phyloP scores from a whole-genome alignment of 2,888 invertebrate genomes.

The Mactromeris polynyma region DNA sequence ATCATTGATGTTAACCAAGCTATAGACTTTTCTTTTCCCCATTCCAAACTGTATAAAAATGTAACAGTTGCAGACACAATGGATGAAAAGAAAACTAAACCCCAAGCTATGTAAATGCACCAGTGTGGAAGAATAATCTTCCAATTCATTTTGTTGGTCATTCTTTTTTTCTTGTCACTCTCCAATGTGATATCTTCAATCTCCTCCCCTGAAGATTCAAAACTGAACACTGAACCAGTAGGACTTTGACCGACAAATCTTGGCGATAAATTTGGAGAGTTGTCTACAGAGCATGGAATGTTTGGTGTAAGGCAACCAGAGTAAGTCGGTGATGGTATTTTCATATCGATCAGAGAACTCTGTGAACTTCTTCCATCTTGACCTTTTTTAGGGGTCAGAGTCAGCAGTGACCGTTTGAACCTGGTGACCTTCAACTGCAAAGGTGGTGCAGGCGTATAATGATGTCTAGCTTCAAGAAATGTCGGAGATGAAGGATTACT shows the following conservation, averaged over 20 bases:
- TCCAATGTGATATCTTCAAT: conserved; percentile 39
- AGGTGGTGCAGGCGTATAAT: conserved; percentile 54
- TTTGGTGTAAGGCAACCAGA: conserved; percentile 23
- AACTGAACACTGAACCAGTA: conserved; percentile 41
- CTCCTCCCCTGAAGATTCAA: conserved; percentile 35
- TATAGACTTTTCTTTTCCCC: conserved; percentile 78
- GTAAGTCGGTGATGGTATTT: neutral
- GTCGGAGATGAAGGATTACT: conserved; percentile 33
- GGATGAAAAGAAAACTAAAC: conserved; percentile 70
- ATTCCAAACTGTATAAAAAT: conserved; percentile 80
- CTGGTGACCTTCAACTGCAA: conserved; percentile 7
- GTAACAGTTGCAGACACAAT: conserved; percentile 75
- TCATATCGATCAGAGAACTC: neutral
- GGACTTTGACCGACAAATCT: conserved; percentile 39
- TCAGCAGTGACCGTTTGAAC: neutral
- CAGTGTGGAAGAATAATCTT: conserved; percentile 73
- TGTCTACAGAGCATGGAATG: conserved; percentile 27
- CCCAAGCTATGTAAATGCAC: conserved; percentile 77
- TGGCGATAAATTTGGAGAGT: conserved; percentile 45
- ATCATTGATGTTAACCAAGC: conserved; percentile 80
- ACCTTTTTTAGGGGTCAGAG: neutral
- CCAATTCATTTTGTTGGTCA: conserved; percentile 41
- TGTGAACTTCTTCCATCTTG: neutral
- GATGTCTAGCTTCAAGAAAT: conserved; percentile 47
- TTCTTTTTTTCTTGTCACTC: conserved; percentile 24